These are phyloP conservation scores for Acanthis flammea DNA, from an alignment of 2,797 vertebrate species.

Conservation along the genomic window DNA sequence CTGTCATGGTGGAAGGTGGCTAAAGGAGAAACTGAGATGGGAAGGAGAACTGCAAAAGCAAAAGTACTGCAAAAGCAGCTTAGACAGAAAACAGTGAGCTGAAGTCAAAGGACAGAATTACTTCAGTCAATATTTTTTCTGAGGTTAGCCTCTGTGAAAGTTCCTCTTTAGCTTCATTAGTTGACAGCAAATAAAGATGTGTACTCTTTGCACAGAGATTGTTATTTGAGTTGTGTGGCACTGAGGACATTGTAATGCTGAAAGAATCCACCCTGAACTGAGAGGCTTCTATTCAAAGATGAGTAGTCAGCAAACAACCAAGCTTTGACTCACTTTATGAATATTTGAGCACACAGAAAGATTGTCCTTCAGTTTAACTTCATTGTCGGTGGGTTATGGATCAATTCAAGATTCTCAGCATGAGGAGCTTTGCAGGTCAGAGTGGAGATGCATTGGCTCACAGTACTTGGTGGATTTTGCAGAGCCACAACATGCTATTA, in stretches of 20 bases:
- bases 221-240: neutral
- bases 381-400: neutral
- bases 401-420: neutral
- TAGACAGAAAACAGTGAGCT: neutral
- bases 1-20: neutral
- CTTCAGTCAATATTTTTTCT: conserved; percentile 26
- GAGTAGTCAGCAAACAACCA: conserved; percentile 40
- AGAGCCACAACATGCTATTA: neutral
- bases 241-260: conserved; percentile 6
- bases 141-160: neutral
- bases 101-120: neutral
- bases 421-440: conserved; percentile 21
- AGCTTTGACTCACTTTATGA: neutral
- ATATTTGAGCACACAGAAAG: conserved; percentile 20
- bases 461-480: neutral
- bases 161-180: conserved; percentile 11
- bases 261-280: conserved; percentile 10
- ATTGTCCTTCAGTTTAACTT: conserved; percentile 1
- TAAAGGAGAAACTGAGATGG: neutral
- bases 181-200: conserved; percentile 9
- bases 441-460: neutral
- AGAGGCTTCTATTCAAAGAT: conserved; percentile 11
- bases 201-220: neutral
- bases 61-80: neutral
- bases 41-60: neutral